Percentiles rank a stretch among this genome's conserved stretches.
phyloP scores from a whole-genome alignment of 2,888 invertebrate species.

The Globia sparganii region DNA sequence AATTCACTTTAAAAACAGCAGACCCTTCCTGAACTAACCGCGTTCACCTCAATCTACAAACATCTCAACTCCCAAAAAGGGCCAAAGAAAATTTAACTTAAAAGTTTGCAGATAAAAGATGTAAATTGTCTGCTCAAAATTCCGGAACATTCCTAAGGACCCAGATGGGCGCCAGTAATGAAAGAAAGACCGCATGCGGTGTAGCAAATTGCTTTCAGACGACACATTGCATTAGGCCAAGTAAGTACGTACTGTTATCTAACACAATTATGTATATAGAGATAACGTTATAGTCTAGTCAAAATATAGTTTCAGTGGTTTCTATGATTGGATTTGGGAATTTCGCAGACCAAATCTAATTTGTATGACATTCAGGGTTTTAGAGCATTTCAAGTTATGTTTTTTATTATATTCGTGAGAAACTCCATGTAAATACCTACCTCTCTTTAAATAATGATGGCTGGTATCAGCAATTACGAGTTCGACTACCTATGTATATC shows the following conservation, averaged over 20 bases:
- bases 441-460: not conserved
- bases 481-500: too few species aligned
- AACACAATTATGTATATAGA: conserved; percentile 48
- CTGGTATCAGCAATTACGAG: not conserved
- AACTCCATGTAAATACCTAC: not conserved
- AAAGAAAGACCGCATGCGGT: conserved; percentile 86
- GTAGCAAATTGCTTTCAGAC: conserved; percentile 89
- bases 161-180: conserved; percentile 77
- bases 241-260: conserved; percentile 64
- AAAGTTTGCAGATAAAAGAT: not conserved
- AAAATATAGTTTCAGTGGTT: conserved; percentile 14
- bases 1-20: conserved; percentile 77
- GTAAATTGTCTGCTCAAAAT: conserved; percentile 17
- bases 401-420: not conserved
- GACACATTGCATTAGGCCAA: conserved; percentile 86
- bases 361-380: not conserved
- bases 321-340: conserved; percentile 41
- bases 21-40: conserved; percentile 73
- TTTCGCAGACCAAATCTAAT: not conserved
- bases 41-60: conserved; percentile 24
- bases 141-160: conserved; percentile 51
- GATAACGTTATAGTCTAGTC: conserved; percentile 12
- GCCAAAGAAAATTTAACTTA: conserved; percentile 21
- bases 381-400: not conserved
- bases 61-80: conserved; percentile 18